Conservation (phyloP, 2,113 vertebrate genomes). For the Uria aalge region DNA sequence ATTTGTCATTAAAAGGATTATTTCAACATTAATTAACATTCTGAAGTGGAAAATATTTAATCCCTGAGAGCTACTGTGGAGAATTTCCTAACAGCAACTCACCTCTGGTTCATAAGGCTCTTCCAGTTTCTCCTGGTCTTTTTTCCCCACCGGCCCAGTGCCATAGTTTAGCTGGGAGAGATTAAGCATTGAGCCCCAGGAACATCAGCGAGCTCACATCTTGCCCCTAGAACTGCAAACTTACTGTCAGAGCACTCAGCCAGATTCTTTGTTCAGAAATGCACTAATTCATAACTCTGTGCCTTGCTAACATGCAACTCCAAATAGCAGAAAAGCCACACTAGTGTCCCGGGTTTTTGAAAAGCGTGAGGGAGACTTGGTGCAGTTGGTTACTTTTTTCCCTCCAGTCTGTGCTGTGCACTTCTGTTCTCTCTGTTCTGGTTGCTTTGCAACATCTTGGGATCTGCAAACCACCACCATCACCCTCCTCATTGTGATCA, state of each 20-base stretch:
- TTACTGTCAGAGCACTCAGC: not conserved
- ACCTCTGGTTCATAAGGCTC: slow-evolving; percentile 81
- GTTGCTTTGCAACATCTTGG: slow-evolving; percentile 40
- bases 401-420: not conserved
- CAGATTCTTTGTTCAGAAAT: slow-evolving; percentile 23
- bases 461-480: not conserved
- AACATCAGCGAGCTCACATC: not conserved
- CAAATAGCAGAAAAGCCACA: not conserved
- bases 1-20: not conserved
- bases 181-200: slow-evolving; percentile 18
- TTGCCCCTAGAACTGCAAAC: slow-evolving; percentile 18
- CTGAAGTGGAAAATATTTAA: not conserved
- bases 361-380: not conserved
- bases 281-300: not conserved
- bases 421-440: not conserved
- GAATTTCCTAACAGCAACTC: not conserved
- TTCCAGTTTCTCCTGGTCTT: slow-evolving; percentile 73
- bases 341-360: not conserved
- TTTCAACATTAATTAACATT: not conserved
- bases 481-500: not conserved
- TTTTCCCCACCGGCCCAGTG: slow-evolving; percentile 67
- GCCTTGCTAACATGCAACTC: not conserved
- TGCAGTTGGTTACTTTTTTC: not conserved
- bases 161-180: slow-evolving; percentile 80
- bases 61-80: not conserved